phyloP scores from a whole-genome alignment of 2,888 invertebrate genomes.

The Julus scanicus region DNA sequence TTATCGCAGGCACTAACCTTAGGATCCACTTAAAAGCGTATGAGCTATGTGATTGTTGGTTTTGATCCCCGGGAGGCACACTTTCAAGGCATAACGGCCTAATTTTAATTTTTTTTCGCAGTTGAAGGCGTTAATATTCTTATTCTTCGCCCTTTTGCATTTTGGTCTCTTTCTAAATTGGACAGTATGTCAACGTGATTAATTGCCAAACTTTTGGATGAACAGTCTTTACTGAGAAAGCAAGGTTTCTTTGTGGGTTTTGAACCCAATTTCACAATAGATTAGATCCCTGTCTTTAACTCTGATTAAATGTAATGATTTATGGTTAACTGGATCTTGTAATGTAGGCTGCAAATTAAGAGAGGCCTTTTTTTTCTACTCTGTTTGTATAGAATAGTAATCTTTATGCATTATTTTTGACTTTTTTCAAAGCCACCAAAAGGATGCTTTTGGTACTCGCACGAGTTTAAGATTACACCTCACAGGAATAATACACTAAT shows the following conservation, averaged over 20 bases:
- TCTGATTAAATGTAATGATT: too few relatives aligned
- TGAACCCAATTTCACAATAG: too few relatives aligned
- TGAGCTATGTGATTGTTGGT: background rate
- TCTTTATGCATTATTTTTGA: too few relatives aligned
- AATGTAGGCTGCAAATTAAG: too few relatives aligned
- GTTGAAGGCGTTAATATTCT: background rate
- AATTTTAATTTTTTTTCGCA: background rate
- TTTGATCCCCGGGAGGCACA: background rate
- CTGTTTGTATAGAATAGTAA: too few relatives aligned
- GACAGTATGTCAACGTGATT: background rate
- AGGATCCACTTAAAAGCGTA: background rate
- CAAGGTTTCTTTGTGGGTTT: background rate
- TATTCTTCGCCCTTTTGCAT: background rate
- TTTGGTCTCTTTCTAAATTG: background rate
- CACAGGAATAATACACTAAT: too few relatives aligned
- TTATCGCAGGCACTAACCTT: constrained; percentile 12
- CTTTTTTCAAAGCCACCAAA: too few relatives aligned
- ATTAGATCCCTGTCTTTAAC: too few relatives aligned
- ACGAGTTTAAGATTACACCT: too few relatives aligned
- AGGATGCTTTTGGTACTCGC: too few relatives aligned
- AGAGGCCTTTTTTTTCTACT: too few relatives aligned
- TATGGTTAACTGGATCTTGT: too few relatives aligned
- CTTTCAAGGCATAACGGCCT: background rate
- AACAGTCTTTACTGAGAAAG: background rate
- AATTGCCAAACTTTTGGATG: background rate